Evolutionary conservation across 2,797 vertebrate species (phyloP), one percentile per base, ranked within the genome.

Genomic region (Muscicapa comitata): DNA sequence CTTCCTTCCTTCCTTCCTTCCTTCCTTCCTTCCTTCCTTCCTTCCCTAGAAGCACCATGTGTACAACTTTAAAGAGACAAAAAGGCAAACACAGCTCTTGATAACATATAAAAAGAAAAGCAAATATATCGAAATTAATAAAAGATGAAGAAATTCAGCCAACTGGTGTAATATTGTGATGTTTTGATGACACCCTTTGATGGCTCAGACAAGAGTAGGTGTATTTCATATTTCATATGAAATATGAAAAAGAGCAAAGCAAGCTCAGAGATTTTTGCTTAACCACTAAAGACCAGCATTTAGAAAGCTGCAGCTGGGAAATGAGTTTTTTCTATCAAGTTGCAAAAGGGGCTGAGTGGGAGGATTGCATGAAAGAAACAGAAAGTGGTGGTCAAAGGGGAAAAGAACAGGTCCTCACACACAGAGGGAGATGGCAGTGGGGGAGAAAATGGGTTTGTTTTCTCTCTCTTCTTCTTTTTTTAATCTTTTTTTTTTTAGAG

Each of bases 301-400:
- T 53, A 77, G 77, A 93, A 88, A 92, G 24, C 82, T 90, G 47
- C 55, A 94, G 71, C 57, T 17, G 67, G 85, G 85, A 96, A 96
- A 95, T 42, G 65, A 90, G 61, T 65, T 29, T 88, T 51, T 92
- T 63, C 78, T 70, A 77, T 65, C 57, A 90, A 93, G 77, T 16
- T 78, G 78, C 33, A 89, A 84, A 70, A 94, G 40, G 78, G 75
- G 57, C 50, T 75, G 86, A 94, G 85, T 90, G 93, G 92, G 95
- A 96, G 91, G 87, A 84, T 45, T 88, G 68, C 54, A 88, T 38
- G 9, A 54, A 93, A 75, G 63, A 92, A 94, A 43, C 53, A 86
- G 71, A 93, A 95, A 77, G 37, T 7, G 31, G 33, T 58, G 75
- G 81, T 92, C 86, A 62, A 73, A 81, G 75, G 73, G 66, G 63